Percentiles rank a stretch among this genome's conserved stretches.
Evolutionary conservation across 2,113 vertebrate genomes (phyloP).

Genomic region (Taxidea taxus): DNA sequence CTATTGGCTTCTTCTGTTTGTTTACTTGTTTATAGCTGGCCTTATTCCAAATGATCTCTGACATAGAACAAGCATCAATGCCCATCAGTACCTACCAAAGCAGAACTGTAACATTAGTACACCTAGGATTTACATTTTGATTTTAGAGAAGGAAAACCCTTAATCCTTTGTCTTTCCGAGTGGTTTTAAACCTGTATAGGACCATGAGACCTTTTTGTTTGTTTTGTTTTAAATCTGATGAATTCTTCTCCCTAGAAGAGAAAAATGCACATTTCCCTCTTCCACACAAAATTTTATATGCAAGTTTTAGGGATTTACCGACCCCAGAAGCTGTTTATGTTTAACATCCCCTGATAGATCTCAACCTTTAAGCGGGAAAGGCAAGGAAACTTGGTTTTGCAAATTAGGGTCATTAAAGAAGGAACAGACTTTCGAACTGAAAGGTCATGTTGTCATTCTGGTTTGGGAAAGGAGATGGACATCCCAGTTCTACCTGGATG

Average conservation of each 20-base stretch:
- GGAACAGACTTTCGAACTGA: background rate
- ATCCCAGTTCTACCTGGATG: fast-evolving
- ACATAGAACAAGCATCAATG: background rate
- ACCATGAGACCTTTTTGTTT: background rate
- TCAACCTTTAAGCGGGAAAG: constrained; percentile 10
- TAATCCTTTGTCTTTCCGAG: background rate
- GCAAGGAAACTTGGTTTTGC: background rate
- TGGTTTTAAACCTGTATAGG: background rate
- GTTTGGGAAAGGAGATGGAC: background rate
- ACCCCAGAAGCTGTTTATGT: background rate
- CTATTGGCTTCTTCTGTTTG: background rate
- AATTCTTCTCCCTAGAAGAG: background rate
- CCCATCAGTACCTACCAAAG: background rate
- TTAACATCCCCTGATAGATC: background rate
- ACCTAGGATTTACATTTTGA: background rate
- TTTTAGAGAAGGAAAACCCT: background rate
- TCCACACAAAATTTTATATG: background rate
- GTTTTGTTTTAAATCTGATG: background rate
- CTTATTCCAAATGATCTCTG: background rate
- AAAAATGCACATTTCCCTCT: fast-evolving
- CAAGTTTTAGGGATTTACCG: background rate
- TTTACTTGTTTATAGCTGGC: background rate
- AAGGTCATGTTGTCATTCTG: background rate
- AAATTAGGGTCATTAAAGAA: background rate
- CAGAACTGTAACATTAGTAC: background rate